phyloP scores from a whole-genome alignment of 2,888 invertebrate species.

The Scaeva pyrastri region DNA sequence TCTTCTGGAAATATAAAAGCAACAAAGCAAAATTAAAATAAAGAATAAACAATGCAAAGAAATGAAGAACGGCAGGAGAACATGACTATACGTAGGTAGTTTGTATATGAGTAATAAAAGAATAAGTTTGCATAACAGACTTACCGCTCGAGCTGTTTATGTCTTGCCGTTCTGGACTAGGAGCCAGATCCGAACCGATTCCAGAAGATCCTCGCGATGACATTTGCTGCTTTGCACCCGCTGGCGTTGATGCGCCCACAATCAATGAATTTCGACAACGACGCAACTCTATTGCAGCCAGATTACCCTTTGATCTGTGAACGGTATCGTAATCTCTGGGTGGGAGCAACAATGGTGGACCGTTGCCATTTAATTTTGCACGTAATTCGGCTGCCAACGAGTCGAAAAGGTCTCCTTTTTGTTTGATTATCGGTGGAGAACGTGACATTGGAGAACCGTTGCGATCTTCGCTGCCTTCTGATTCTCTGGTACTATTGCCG shows the following conservation, averaged over 20 bases:
- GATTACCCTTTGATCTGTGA: slow-evolving; percentile 89
- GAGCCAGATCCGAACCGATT: slow-evolving; percentile 94
- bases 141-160: slow-evolving; percentile 84
- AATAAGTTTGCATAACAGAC: slow-evolving; percentile 60
- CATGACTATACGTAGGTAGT: slow-evolving; percentile 8
- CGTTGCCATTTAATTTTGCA: slow-evolving; percentile 88
- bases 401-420: slow-evolving; percentile 92
- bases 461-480: slow-evolving; percentile 89
- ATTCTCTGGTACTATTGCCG: slow-evolving; percentile 88
- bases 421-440: slow-evolving; percentile 80
- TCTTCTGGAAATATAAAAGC: slow-evolving; percentile 79
- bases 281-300: slow-evolving; percentile 89
- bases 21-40: background rate
- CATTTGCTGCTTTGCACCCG: slow-evolving; percentile 84
- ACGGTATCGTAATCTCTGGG: slow-evolving; percentile 98
- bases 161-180: slow-evolving; percentile 89
- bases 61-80: slow-evolving; percentile 16
- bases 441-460: slow-evolving; percentile 82
- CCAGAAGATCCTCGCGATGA: slow-evolving; percentile 94
- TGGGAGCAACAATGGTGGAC: slow-evolving; percentile 92
- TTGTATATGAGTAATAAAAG: background rate
- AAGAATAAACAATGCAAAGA: slow-evolving; percentile 19
- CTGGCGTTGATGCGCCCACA: slow-evolving; percentile 81
- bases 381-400: slow-evolving; percentile 96
- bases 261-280: slow-evolving; percentile 83